Percentiles rank a stretch among this genome's conserved stretches.
phyloP scores from a whole-genome alignment of 2,797 vertebrate species.

The Synaphobranchus kaupii region DNA sequence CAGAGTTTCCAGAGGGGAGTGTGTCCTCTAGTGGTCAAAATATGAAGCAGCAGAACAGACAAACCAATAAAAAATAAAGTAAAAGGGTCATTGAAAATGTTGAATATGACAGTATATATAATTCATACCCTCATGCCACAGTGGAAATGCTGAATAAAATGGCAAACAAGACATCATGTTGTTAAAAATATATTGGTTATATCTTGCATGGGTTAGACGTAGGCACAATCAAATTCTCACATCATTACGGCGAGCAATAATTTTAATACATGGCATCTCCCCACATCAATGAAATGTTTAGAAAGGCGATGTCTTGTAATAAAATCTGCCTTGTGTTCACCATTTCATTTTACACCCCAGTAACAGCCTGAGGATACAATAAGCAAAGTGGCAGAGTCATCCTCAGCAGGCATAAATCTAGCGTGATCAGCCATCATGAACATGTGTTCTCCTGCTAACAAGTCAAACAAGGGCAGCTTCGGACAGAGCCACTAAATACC shows the following conservation, averaged over 20 bases:
- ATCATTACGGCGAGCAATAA: constrained; percentile 45
- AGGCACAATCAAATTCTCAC: neutral
- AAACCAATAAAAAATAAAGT: constrained; percentile 13
- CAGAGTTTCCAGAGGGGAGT: constrained; percentile 35
- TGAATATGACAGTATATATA: constrained; percentile 3
- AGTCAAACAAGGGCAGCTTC: neutral
- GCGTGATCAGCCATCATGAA: constrained; percentile 31
- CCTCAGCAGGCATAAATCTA: constrained; percentile 37
- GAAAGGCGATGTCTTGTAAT: constrained; percentile 53
- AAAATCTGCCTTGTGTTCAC: constrained; percentile 47
- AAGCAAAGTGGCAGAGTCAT: constrained; percentile 51
- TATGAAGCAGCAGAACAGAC: constrained; percentile 33
- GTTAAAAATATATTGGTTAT: neutral
- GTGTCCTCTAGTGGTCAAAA: constrained; percentile 56
- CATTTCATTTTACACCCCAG: constrained; percentile 41
- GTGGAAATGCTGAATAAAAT: neutral
- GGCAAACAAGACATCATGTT: neutral
- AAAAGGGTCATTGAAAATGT: neutral
- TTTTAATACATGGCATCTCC: constrained; percentile 53
- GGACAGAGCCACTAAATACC: neutral
- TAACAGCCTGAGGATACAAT: constrained; percentile 43
- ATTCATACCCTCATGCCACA: neutral
- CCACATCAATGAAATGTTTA: constrained; percentile 51
- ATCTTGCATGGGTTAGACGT: neutral
- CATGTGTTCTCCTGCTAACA: constrained; percentile 33